phyloP scores from a whole-genome alignment of 2,888 invertebrate genomes.

The Drosophila paracracens region DNA sequence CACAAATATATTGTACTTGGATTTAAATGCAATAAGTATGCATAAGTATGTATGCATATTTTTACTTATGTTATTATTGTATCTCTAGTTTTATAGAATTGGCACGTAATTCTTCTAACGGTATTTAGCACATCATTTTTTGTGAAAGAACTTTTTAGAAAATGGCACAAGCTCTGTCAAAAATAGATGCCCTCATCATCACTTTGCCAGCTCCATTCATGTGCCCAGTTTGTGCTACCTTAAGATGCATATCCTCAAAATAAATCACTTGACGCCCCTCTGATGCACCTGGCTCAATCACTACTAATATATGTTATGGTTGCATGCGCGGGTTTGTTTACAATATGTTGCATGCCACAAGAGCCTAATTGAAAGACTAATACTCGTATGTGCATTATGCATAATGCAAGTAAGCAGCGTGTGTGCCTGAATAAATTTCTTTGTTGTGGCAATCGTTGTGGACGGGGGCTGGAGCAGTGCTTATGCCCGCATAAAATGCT shows the following conservation, averaged over 20 bases:
- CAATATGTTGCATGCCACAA: slow-evolving; percentile 33
- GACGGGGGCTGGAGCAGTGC: not conserved
- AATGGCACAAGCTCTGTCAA: slow-evolving; percentile 40
- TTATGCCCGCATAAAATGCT: slow-evolving; percentile 39
- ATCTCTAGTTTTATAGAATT: not conserved
- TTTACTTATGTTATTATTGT: not conserved
- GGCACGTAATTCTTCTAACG: not conserved
- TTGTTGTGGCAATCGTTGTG: slow-evolving; percentile 36
- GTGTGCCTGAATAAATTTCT: slow-evolving; percentile 55
- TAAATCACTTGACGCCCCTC: slow-evolving; percentile 24
- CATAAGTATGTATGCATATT: no score
- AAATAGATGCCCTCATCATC: slow-evolving; percentile 38
- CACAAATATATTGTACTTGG: not conserved
- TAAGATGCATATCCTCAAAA: slow-evolving; percentile 11
- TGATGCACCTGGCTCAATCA: slow-evolving; percentile 34
- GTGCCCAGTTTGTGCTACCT: slow-evolving; percentile 53
- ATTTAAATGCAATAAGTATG: no score
- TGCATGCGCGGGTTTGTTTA: slow-evolving; percentile 32
- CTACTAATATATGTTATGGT: not conserved
- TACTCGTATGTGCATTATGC: slow-evolving; percentile 9
- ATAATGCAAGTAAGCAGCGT: slow-evolving; percentile 15
- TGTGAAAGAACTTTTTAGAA: slow-evolving; percentile 11
- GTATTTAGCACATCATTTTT: slow-evolving; percentile 1
- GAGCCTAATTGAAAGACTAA: slow-evolving; percentile 40
- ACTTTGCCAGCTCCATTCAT: slow-evolving; percentile 23